phyloP scores from a whole-genome alignment of 2,888 invertebrate genomes.

The Druceiella hillmani region DNA sequence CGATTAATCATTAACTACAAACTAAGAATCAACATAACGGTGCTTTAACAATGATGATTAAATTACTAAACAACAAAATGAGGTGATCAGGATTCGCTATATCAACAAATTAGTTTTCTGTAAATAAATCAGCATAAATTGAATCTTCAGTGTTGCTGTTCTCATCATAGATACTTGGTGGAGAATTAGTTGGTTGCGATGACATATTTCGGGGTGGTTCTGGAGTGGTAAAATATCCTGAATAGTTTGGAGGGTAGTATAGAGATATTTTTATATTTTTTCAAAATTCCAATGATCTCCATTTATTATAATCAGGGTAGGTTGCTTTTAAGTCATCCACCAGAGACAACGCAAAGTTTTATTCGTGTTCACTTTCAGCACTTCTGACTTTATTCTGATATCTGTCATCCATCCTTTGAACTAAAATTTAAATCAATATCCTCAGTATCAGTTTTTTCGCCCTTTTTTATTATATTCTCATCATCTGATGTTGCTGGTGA shows the following conservation, averaged over 20 bases:
- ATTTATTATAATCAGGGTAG: slow-evolving; percentile 9
- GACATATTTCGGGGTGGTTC: slow-evolving; percentile 20
- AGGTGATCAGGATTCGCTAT: slow-evolving; percentile 3
- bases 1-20: slow-evolving; percentile 15
- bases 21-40: too few relatives aligned
- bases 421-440: slow-evolving; percentile 13
- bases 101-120: slow-evolving; percentile 18
- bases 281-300: slow-evolving; percentile 20
- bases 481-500: slow-evolving; percentile 17
- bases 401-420: slow-evolving; percentile 18
- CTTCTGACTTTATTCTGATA: slow-evolving; percentile 11
- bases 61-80: slow-evolving; percentile 16
- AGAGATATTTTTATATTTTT: slow-evolving; percentile 21
- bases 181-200: slow-evolving; percentile 21
- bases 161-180: slow-evolving; percentile 22
- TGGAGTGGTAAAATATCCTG: slow-evolving; percentile 23
- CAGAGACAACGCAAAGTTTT: slow-evolving; percentile 22
- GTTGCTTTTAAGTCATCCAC: slow-evolving; percentile 7
- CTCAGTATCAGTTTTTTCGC: slow-evolving; percentile 21
- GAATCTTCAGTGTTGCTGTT: slow-evolving; percentile 22
- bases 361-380: slow-evolving; percentile 19
- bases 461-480: slow-evolving; percentile 21
- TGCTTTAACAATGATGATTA: slow-evolving; percentile 8
- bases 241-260: slow-evolving; percentile 19
- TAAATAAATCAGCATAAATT: slow-evolving; percentile 19